These are phyloP conservation scores for Agapornis canus DNA, from an alignment of 2,797 vertebrate species.

Conservation along the genomic window DNA sequence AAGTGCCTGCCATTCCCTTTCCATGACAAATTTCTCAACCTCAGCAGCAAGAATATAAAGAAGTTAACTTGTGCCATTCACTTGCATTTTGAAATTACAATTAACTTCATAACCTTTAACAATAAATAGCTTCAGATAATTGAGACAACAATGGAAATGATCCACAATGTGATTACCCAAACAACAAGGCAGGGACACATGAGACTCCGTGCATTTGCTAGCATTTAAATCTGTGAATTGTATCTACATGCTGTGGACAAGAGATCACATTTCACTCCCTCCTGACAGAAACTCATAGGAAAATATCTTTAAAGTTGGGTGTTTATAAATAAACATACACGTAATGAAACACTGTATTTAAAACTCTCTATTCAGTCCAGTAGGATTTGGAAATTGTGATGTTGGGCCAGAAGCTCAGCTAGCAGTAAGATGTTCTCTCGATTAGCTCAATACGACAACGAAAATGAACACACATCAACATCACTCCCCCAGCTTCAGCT, in stretches of 20 bases:
- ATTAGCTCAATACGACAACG: background rate
- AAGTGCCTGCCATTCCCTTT: background rate
- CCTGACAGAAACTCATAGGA: background rate
- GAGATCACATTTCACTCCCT: background rate
- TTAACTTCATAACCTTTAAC: background rate
- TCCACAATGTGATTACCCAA: background rate
- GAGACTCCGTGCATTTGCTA: background rate
- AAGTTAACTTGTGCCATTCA: background rate
- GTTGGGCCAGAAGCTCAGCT: background rate
- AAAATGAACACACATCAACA: background rate
- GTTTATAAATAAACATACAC: background rate
- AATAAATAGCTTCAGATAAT: background rate
- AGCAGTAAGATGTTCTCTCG: background rate
- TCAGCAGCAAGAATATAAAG: background rate
- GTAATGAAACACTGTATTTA: background rate
- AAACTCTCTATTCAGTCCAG: background rate
- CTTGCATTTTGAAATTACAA: background rate
- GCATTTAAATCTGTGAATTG: background rate
- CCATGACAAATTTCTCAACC: background rate
- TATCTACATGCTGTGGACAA: background rate
- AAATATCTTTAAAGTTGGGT: background rate
- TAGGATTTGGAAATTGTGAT: background rate
- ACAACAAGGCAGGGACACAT: background rate
- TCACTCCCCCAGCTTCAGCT: background rate
- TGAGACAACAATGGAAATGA: background rate